Evolutionary conservation across 2,888 invertebrate species (phyloP), one percentile per base, ranked within the genome.

Genomic region (Clitarchus hookeri): DNA sequence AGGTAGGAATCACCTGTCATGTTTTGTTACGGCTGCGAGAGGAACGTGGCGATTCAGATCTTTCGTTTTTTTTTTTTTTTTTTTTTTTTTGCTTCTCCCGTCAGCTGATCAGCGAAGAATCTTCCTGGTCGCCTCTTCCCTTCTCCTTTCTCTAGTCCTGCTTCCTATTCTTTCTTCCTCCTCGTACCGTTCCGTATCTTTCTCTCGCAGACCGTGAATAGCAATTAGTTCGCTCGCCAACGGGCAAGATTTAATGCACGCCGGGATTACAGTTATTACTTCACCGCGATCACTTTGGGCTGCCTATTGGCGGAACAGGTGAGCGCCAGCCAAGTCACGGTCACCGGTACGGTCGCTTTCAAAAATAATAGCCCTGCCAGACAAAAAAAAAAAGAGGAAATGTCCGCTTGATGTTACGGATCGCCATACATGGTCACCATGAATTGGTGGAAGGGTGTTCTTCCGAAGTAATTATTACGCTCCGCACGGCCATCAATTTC

Each of bases 231-330:
- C 65, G 65, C 65, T 65, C 65, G 65, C 65, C 65, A 65, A 65
- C 65, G 65, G 65, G 65, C 65, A 65, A n/a, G 65, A 65, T 65
- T 65, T 65, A 65, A 65, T 65, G 65, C 65, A 65, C 65, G 13
- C 13, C 65, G 23, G 12, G 65, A 65, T 65, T 65, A 65, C 65
- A 65, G 65, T 65, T 65, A 65, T 65, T 65, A 65, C 23, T 65
- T 11, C 65, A 65, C 23, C 65, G 65, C 65, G 65, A 65, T 65
- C 65, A 65, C 65, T 65, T 65, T 65, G 65, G 65, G 23, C 65
- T 65, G 65, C 65, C 65, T n/a, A 65, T 65, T 65, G 65, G 65
- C 65, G 65, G 65, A 65, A 65, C 65, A 65, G 65, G 65, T 65
- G 65, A 65, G 65, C 65, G 65, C 65, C 48, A 8, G 65, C 65